phyloP scores from a whole-genome alignment of 2,888 invertebrate species.

The Odontomyia ornata region DNA sequence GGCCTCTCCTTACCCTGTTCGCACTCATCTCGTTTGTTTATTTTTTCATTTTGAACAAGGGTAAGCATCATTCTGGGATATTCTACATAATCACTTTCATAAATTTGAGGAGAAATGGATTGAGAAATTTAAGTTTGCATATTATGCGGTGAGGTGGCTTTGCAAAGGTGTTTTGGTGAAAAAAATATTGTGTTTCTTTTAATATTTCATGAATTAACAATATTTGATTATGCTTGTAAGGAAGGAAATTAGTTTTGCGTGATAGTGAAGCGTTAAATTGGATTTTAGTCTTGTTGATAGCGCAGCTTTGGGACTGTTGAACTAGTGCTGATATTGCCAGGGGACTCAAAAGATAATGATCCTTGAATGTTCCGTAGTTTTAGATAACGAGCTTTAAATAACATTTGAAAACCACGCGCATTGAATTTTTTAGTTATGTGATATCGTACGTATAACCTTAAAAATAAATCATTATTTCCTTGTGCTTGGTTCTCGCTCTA shows the following conservation, averaged over 20 bases:
- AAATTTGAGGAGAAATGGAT: slow-evolving; percentile 27
- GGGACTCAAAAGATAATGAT: too few species aligned
- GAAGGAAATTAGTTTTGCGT: slow-evolving; percentile 3
- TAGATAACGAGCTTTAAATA: too few species aligned
- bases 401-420: too few species aligned
- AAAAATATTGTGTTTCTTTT: not conserved
- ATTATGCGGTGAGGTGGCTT: not conserved
- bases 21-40: not conserved
- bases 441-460: too few species aligned
- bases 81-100: slow-evolving; percentile 13
- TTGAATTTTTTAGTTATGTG: too few species aligned
- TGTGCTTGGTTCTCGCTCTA: too few species aligned
- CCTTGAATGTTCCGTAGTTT: too few species aligned
- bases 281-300: not conserved
- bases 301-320: too few species aligned
- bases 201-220: not conserved
- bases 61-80: not conserved
- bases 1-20: slow-evolving; percentile 10
- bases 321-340: too few species aligned
- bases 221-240: not conserved
- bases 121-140: slow-evolving; percentile 19
- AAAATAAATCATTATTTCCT: too few species aligned
- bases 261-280: slow-evolving; percentile 29
- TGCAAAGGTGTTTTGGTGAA: not conserved
- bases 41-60: slow-evolving; percentile 13